Base-by-base conservation (phyloP, 1,140 invertebrate species). In the Apis florea region DNA sequence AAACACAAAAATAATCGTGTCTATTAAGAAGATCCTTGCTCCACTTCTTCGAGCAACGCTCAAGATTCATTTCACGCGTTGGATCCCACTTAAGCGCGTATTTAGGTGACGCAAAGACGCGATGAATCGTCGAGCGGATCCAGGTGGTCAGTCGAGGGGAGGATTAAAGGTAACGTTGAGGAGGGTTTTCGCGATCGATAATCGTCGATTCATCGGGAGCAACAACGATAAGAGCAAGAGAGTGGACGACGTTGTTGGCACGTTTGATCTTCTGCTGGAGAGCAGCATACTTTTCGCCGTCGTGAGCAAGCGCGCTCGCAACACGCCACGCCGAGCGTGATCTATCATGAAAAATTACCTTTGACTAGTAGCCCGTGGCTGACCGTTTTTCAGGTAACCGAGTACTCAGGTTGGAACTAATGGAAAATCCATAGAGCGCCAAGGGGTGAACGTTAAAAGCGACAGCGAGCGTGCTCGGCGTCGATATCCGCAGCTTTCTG, bases 341-440 rank as follows among this genome's bases (percentile, higher is more conserved):
- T 92, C 92, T 91, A 92, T 92, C 92, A 93, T 93, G 93, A 93
- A 94, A 93, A 94, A 94, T 94, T 94, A 94, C 92, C 93, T 94
- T 94, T 94, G 93, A 93, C 91, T 87, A 86, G 85, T 80, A 88
- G 83, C 84, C 86, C 87, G 89, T 88, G 66, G 71, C 31, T 66
- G 74, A 82, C 67, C 86, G 85, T 88, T 88, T 88, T 88, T 86
- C 82, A 89, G 75, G 84, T 81, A 86, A 88, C 79, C 76, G 83
- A 75, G 64, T 79, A 85, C 82, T 81, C 83, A 87, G 86, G 83
- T 88, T 80, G 92, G 87, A 91, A 92, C 56, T 93, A 93, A 93
- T 84, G 77, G 63, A 88, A 93, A 93, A 93, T 93, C 92, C 88
- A 93, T 93, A 92, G 84, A 90, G 82, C 79, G 83, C 89, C 90